Conservation (phyloP, 2,113 vertebrate genomes). For the Solenodon paradoxus region DNA sequence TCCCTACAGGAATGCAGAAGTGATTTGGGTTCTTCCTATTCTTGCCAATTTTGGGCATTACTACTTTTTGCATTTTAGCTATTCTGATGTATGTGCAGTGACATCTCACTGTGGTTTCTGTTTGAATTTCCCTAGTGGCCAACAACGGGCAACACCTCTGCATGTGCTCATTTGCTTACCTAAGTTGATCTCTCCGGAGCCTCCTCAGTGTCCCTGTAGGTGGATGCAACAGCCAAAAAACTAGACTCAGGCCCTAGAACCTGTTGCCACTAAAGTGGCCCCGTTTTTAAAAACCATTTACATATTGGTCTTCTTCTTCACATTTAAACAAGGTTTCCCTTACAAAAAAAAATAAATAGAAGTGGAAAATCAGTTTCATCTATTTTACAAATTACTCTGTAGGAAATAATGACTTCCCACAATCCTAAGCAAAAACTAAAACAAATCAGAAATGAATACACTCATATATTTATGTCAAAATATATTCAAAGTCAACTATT, state of each 20-base stretch:
- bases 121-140: neutral
- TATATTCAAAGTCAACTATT: neutral
- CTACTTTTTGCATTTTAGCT: neutral
- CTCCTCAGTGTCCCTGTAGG: neutral
- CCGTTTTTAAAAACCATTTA: neutral
- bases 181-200: neutral
- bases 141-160: neutral
- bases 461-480: neutral
- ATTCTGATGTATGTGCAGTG: neutral
- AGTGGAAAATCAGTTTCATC: neutral
- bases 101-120: neutral
- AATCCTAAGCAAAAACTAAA: neutral
- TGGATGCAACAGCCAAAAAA: neutral
- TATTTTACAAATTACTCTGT: neutral
- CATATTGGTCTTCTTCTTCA: neutral
- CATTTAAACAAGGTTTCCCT: neutral
- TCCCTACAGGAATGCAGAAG: neutral
- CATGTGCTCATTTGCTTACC: neutral
- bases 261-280: neutral
- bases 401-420: neutral
- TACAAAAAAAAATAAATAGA: neutral
- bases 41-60: neutral
- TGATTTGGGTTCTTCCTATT: neutral
- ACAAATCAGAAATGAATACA: neutral
- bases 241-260: neutral